Conservation (phyloP, 2,888 invertebrate species). For the Cheilosia urbana region DNA sequence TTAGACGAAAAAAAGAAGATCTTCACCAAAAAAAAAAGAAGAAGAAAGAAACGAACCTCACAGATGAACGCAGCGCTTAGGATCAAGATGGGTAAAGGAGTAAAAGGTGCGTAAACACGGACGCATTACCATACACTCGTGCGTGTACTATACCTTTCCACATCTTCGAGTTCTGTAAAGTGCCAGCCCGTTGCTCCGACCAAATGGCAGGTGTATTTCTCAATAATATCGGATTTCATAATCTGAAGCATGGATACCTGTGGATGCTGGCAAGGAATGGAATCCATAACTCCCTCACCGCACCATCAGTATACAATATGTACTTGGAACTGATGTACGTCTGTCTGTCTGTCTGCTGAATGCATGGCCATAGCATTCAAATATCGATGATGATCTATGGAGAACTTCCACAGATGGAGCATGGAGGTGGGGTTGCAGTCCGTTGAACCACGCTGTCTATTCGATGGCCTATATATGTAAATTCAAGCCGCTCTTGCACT, state of each 20-base stretch:
- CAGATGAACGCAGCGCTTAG: conserved; percentile 10
- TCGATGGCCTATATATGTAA: conserved; percentile 75
- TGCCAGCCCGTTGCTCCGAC: conserved; percentile 48
- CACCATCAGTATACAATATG: conserved; percentile 56
- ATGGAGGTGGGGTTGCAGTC: conserved; percentile 70
- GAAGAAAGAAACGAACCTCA: neutral
- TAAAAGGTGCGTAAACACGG: conserved; percentile 74
- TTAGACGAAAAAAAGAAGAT: neutral
- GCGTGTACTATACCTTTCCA: conserved; percentile 44
- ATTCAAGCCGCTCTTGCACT: conserved; percentile 52
- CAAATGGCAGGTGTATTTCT: conserved; percentile 74
- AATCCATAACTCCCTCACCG: conserved; percentile 61
- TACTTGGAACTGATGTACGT: conserved; percentile 63
- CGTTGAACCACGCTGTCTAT: conserved; percentile 70
- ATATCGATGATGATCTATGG: conserved; percentile 67
- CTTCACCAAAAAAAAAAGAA: conserved; percentile 8
- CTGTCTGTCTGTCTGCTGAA: conserved; percentile 41
- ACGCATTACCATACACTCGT: conserved; percentile 65
- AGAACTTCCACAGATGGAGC: conserved; percentile 59
- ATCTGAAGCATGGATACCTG: conserved; percentile 43
- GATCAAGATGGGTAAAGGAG: conserved; percentile 58
- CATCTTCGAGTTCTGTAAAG: conserved; percentile 54
- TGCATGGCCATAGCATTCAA: conserved; percentile 56
- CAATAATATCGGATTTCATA: conserved; percentile 69
- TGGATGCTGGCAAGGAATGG: conserved; percentile 35